These are phyloP conservation scores for Galaxias olidus DNA, from an alignment of 2,797 vertebrate species.

Conservation along the genomic window DNA sequence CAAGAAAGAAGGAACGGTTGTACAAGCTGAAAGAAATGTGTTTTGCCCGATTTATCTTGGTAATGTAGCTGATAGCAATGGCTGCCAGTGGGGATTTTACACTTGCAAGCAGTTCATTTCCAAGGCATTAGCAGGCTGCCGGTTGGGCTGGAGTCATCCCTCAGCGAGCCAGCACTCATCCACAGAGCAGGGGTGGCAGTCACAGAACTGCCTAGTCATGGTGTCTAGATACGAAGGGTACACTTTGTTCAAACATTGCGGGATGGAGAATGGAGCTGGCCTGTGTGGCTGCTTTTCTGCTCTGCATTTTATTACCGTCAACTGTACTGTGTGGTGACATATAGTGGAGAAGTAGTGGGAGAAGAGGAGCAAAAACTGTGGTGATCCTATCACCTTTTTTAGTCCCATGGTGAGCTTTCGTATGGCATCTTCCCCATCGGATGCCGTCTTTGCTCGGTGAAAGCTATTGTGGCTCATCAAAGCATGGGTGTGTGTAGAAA, in stretches of 20 bases:
- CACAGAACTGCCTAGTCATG: neutral
- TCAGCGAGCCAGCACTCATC: conserved; percentile 1
- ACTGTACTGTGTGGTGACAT: neutral
- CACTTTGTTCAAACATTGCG: too few relatives aligned
- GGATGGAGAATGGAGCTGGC: neutral
- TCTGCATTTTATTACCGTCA: conserved; percentile 2
- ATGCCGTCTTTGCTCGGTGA: neutral
- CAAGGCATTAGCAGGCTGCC: conserved; percentile 12
- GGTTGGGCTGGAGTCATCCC: neutral
- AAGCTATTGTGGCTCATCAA: conserved; percentile 30
- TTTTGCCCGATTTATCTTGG: conserved; percentile 23
- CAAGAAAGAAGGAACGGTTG: neutral
- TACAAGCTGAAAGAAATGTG: conserved; percentile 5
- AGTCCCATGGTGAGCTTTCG: neutral
- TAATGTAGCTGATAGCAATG: conserved; percentile 14
- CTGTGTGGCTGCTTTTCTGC: conserved; percentile 8
- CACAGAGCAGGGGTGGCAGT: neutral
- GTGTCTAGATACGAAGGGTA: neutral
- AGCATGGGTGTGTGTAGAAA: conserved; percentile 21
- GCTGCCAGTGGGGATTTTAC: conserved; percentile 17
- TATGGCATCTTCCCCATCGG: neutral
- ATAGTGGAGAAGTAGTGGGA: neutral
- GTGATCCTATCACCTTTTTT: neutral
- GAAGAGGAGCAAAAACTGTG: neutral
- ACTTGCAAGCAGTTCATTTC: conserved; percentile 23